These are phyloP conservation scores for Heliocidaris tuberculata DNA, from an alignment of 35 echinoderm and acorn worm genomes.

Conservation along the genomic window DNA sequence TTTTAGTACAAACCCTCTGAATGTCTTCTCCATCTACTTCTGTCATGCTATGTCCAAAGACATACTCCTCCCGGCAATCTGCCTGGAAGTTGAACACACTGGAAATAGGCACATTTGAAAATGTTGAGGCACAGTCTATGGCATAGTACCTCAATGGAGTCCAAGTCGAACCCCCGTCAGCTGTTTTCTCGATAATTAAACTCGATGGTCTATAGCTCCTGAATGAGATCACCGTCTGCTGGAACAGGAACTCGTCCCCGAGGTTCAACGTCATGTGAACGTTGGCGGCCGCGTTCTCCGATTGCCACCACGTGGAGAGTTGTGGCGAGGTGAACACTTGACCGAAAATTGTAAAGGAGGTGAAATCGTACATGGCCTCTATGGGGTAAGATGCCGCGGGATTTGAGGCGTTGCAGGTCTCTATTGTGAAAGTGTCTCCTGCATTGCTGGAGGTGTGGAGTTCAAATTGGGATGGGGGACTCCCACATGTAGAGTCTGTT, in stretches of 20 bases:
- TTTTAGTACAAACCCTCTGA: conserved; percentile 66
- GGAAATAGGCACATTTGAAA: conserved; percentile 58
- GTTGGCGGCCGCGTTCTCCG: conserved; percentile 50
- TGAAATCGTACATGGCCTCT: conserved; percentile 52
- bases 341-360: conserved; percentile 12
- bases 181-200: conserved; percentile 77
- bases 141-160: conserved; percentile 80
- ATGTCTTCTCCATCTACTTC: conserved; percentile 54
- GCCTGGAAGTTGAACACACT: not conserved
- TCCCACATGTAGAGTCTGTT: conserved; percentile 81
- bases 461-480: conserved; percentile 54
- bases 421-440: conserved; percentile 29
- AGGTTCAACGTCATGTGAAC: conserved; percentile 55
- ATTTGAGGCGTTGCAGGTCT: conserved; percentile 64
- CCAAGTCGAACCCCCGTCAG: conserved; percentile 57
- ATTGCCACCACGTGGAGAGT: conserved; percentile 93
- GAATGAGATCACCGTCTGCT: conserved; percentile 61
- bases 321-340: conserved; percentile 28
- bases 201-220: conserved; percentile 66
- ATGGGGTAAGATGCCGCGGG: conserved; percentile 52
- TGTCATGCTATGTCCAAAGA: conserved; percentile 65
- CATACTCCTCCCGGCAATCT: conserved; percentile 60
- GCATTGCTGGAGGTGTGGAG: not conserved
- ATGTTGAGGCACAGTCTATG: conserved; percentile 51
- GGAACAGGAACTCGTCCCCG: conserved; percentile 76